phyloP scores from a whole-genome alignment of 2,888 invertebrate species.

The Phalera bucephala region DNA sequence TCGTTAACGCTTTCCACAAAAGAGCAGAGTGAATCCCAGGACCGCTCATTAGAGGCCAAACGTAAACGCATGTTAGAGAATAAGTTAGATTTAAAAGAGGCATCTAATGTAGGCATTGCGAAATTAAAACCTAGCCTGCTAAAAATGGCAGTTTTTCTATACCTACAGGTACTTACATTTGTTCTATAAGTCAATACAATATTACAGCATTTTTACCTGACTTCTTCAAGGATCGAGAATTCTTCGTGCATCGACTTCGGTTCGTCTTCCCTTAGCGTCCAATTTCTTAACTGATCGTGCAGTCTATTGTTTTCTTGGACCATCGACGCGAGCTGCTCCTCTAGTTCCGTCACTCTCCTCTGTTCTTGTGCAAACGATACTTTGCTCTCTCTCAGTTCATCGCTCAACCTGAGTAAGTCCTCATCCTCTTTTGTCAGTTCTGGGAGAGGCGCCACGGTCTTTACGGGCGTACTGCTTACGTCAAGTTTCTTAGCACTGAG shows the following conservation, averaged over 20 bases:
- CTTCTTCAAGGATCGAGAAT: slow-evolving; percentile 92
- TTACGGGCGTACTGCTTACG: slow-evolving; percentile 57
- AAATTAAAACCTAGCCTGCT: too few species aligned
- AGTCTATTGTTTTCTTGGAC: slow-evolving; percentile 87
- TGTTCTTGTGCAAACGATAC: slow-evolving; percentile 88
- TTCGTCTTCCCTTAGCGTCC: slow-evolving; percentile 87
- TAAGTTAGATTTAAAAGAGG: too few species aligned
- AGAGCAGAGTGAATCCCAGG: too few species aligned
- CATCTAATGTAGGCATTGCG: too few species aligned
- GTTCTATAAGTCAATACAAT: too few species aligned
- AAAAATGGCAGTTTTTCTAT: too few species aligned
- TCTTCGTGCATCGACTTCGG: slow-evolving; percentile 93
- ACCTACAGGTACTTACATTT: too few species aligned
- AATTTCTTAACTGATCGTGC: slow-evolving; percentile 86
- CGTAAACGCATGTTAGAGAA: too few species aligned
- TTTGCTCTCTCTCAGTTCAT: slow-evolving; percentile 88
- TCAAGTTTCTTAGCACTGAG: slow-evolving; percentile 53
- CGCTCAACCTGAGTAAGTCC: slow-evolving; percentile 83
- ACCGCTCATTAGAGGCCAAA: too few species aligned
- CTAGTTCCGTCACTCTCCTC: slow-evolving; percentile 87
- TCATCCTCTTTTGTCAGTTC: slow-evolving; percentile 79
- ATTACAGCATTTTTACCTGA: too few species aligned
- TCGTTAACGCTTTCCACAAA: too few species aligned
- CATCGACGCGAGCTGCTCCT: slow-evolving; percentile 88
- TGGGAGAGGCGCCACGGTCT: slow-evolving; percentile 64